Conservation (phyloP, 2,113 vertebrate genomes). For the Muscicapa adusta region DNA sequence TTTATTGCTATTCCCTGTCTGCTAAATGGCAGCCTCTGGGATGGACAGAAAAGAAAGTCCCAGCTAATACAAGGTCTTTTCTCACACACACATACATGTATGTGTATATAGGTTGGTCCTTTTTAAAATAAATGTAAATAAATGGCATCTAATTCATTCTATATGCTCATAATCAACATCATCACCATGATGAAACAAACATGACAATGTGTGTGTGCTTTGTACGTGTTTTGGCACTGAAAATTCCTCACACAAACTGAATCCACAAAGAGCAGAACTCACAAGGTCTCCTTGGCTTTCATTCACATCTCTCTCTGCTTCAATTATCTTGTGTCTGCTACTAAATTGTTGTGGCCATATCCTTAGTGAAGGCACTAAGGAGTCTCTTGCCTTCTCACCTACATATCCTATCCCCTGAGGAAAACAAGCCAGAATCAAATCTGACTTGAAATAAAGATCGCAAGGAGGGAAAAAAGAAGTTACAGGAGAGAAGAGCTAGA, state of each 20-base stretch:
- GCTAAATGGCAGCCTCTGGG: neutral
- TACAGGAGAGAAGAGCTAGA: neutral
- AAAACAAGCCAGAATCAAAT: neutral
- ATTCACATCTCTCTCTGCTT: neutral
- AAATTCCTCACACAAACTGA: neutral
- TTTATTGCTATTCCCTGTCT: neutral
- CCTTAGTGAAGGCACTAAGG: neutral
- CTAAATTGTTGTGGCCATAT: neutral
- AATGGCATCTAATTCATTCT: neutral
- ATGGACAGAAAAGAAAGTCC: neutral
- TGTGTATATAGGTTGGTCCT: neutral
- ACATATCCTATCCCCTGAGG: neutral
- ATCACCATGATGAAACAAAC: neutral
- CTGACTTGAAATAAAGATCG: neutral
- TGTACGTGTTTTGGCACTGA: neutral
- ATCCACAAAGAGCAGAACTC: neutral
- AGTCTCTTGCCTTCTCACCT: neutral
- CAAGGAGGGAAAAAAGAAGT: neutral
- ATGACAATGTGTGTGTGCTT: accelerated
- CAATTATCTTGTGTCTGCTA: neutral
- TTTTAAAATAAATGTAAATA: neutral
- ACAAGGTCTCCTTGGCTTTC: neutral
- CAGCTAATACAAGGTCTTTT: neutral
- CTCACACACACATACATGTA: accelerated
- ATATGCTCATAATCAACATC: accelerated